Base-by-base conservation (phyloP, 2,888 invertebrate species). In the Phengaris alcon region DNA sequence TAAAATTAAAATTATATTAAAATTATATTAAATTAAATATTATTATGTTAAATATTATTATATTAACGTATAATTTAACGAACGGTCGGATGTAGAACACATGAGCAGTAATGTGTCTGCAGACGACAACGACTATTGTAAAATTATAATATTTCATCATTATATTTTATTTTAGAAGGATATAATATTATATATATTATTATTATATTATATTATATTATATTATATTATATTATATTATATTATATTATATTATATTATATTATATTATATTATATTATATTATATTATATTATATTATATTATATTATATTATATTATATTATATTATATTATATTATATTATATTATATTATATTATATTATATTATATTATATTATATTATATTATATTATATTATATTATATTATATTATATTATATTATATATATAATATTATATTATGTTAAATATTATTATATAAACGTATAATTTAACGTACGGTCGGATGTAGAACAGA, bases 81-180 rank as follows among this genome's bases (percentile, higher is more conserved):
- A 3, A 48, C 8, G 48, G 48, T 48, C 15, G 22, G 22, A 22
- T 59, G 22, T 59, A 22, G 35, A 15, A 10, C 35, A 64, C 22
- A 64, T 35, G 10, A 10, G 35, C 6, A 6, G 64, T 64, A 72
- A 72, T 72, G 72, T 51, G 70, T 6, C 72, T 72, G 72, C 54
- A 6, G 54, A 13, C 52, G 72, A 54, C 72, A 8, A 35, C 13
- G 72, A 68, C 48, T 59, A 57, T 75, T 57, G 48, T 55, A 51
- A 75, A 57, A 75, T 75, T 22, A 22, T 22, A 22, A 22, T 22
- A 22, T 22, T 22, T n/a, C n/a, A 22, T 22, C 0, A 22, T 22
- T 22, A 22, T 22, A 22, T 22, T 22, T 22, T 22, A 22, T 22
- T 22, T 22, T 22, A 22, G 22, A 22, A 22, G 22, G 0, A 22